Evolutionary conservation across 2,797 vertebrate species (phyloP), one percentile per base, ranked within the genome.

Genomic region (Sylvia borin): DNA sequence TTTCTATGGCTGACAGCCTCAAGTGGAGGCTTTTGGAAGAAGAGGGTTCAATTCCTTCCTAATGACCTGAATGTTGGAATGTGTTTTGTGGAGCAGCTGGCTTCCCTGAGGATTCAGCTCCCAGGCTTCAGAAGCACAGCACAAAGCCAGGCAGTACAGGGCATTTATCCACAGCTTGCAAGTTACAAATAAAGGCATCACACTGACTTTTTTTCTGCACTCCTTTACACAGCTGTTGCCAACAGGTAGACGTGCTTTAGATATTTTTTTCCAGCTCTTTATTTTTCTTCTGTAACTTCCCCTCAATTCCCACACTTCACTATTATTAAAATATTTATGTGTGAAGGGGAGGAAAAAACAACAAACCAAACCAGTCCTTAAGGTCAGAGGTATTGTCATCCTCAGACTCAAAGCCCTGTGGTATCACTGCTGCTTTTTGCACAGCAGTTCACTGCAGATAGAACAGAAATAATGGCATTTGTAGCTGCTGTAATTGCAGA

Each of bases 401-500:
- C 64, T 86, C 50, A 11, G 55, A 36, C 31, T 48, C 47, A 68
- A 43, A n/a, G 47, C 43, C 55, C 78, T 74, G 73, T 62, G 19
- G 76, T 54, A 50, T 66, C 36, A 32, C 77, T 53, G 80, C 86
- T 87, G 93, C 47, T 77, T 83, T 89, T 65, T 87, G 62, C 83
- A 42, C 75, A 86, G 91, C 48, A 24, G 60, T 48, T 86, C 82
- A 20, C 58, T 68, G 26, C 24, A 25, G 68, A 38, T 7, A 75
- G 90, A 60, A 61, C 54, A 88, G 93, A 65, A 71, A 51, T 47
- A 66, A 60, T 57, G 66, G 11, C 53, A 71, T 76, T 79, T 79
- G 80, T 74, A 47, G 53, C 74, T 82, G 55, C 77, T 94, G 54
- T 89, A 92, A 95, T 68, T 94, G 86, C 78, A 51, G 81, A 76